Base-by-base conservation (phyloP, 2,113 vertebrate genomes). In the Ptilorrhoa leucosticta region DNA sequence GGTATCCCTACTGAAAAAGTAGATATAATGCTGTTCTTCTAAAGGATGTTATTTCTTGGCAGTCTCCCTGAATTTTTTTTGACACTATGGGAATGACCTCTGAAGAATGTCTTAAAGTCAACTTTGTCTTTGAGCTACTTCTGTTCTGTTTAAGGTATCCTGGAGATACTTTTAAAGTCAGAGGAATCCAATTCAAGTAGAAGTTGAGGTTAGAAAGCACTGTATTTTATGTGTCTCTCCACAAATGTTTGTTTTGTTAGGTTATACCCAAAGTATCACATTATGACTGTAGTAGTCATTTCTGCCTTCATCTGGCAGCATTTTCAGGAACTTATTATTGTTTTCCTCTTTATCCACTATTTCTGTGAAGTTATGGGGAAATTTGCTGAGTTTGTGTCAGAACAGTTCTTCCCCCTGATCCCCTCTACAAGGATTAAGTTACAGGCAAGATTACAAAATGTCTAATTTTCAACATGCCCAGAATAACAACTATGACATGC, bases 31-130 rank as follows among this genome's bases (percentile, higher is more conserved):
- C n/a, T 61, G 15, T 26, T 94, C 37, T 88, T 92, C 42, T 58
- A 64, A 60, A 96, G 42, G 33, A 44, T 1, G 0, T 58, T 72
- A 83, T 53, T 92, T 93, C 86, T 93, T 90, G 48, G 76, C 72
- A 89, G 39, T 35, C 2, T 91, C 50, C 35, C 50, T 73, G 66
- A 61, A 28, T 35, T 63, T 44, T 53, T 58, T 68, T 87, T 47
- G 6, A 73, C 3, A 8, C 66, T 80, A 70, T 86, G 71, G 75
- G 51, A 89, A 83, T 83, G 60, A 87, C 84, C 73, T 65, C 57
- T 90, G 63, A 91, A 94, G 78, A 97, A 89, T 57, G 58, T 66
- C 70, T 73, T 76, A 23, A 83, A 90, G 65, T 51, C 27, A 94
- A 11, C 66, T 88, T 85, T 76, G 40, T 57, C 51, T 81, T 72